Evolutionary conservation across 2,797 vertebrate species (phyloP), one percentile per base, ranked within the genome.

Genomic region (Chaetophractus vellerosus): DNA sequence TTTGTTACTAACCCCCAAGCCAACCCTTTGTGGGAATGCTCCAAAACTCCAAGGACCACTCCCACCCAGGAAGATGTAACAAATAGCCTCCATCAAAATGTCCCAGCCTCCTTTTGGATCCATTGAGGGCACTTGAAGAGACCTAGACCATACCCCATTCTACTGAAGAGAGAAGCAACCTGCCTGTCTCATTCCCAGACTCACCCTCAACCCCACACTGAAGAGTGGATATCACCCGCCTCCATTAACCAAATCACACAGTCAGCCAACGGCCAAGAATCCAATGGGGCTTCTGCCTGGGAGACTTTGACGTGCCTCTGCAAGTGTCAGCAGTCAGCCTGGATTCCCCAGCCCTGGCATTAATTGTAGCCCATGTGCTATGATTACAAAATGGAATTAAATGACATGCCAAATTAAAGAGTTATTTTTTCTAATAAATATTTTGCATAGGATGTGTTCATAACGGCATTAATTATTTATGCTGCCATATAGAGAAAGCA

Each of bases 381-480:
- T 96, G 97, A 96, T 97, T 97, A 96, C 84, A 76, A 94, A 95
- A 76, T 16, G 76, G 92, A 97, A 97, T 97, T 97, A 97, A 98
- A 95, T 93, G 96, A 69, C 97, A 93, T 82, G 93, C 95, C 96
- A 97, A 98, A 98, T 98, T 97, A 97, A 96, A 97, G 96, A 96
- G 93, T 97, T 98, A 97, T 97, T 97, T 96, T 97, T 98, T 97
- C 96, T 97, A 98, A 98, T 97, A 98, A 96, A 98, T 98, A 97
- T 97, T 98, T 97, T 97, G 96, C 97, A 97, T 96, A 96, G 97
- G 96, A 96, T 96, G 82, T 97, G 96, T 97, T 98, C 95, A 94
- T 97, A 96, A 97, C 66, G 33, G 97, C 95, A 97, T 98, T 97
- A 97, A 97, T 97, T 97, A 98, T 98, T 97, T 97, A 97, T 66